A percentile compares a stretch with the other conserved stretches of the same genome.
Evolutionary conservation across 2,888 invertebrate genomes (phyloP).

Genomic region (Eristalis pertinax): DNA sequence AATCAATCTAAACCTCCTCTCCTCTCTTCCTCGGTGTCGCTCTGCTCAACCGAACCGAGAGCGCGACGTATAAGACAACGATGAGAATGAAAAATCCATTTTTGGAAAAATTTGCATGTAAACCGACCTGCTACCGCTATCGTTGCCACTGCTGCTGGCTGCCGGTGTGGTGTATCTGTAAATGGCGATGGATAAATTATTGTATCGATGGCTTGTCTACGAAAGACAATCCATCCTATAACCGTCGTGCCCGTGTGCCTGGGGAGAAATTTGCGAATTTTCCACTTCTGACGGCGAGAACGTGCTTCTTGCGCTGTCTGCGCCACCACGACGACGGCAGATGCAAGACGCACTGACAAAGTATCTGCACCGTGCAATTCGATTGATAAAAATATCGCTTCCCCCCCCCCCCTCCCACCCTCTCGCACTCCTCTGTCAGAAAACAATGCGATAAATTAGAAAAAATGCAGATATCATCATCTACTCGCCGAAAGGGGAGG

Average conservation of each 20-base stretch:
- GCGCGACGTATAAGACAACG: neutral
- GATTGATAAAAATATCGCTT: conserved; percentile 27
- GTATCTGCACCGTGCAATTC: conserved; percentile 43
- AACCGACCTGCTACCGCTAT: conserved; percentile 7
- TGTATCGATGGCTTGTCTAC: neutral
- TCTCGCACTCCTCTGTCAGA: neutral
- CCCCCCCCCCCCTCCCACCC: neutral
- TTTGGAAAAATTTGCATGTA: conserved; percentile 59
- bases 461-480: conserved; percentile 34
- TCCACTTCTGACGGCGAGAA: conserved; percentile 25
- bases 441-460: conserved; percentile 60
- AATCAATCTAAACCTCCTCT: conserved; percentile 42
- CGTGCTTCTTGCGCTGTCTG: neutral
- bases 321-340: neutral
- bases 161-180: conserved; percentile 25
- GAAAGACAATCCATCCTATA: neutral
- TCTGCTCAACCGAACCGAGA: too few relatives aligned
- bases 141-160: neutral
- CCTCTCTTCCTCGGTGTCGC: neutral
- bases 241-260: neutral
- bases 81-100: conserved; percentile 50
- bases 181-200: conserved; percentile 22
- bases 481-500: neutral
- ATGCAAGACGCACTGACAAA: conserved; percentile 51
- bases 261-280: conserved; percentile 49